Evolutionary conservation across 2,797 vertebrate genomes (phyloP).

Genomic region (Bryconaethiops microstoma): DNA sequence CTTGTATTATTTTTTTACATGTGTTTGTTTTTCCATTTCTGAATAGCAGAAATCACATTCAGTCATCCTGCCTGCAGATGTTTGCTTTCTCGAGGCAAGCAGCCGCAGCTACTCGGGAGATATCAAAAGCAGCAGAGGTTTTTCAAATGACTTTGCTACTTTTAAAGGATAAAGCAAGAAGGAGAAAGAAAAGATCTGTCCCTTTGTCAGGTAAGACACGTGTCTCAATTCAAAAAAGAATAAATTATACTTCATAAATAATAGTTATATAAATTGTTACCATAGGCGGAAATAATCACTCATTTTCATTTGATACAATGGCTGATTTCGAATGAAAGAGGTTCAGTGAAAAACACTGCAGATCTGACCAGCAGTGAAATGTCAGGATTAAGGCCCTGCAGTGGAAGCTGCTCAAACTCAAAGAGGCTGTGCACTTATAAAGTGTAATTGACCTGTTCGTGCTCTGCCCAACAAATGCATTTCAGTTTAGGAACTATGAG

Average conservation of each 20-base stretch:
- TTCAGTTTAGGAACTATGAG: background rate
- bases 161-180: slow-evolving; percentile 66
- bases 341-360: slow-evolving; percentile 1
- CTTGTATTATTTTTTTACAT: background rate
- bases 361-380: slow-evolving; percentile 30
- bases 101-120: slow-evolving; percentile 69
- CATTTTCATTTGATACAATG: background rate
- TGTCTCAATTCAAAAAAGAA: slow-evolving; percentile 17
- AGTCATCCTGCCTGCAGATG: slow-evolving; percentile 59
- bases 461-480: background rate
- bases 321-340: background rate
- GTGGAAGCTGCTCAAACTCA: slow-evolving; percentile 8
- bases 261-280: background rate
- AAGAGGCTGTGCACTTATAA: slow-evolving; percentile 32
- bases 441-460: background rate
- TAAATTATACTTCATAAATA: background rate
- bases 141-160: slow-evolving; percentile 78
- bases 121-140: slow-evolving; percentile 81
- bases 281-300: background rate
- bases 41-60: slow-evolving; percentile 59
- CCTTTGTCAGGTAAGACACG: slow-evolving; percentile 71
- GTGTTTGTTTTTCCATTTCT: slow-evolving; percentile 47
- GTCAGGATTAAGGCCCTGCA: slow-evolving; percentile 33
- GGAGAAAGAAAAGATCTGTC: slow-evolving; percentile 68
- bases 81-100: slow-evolving; percentile 75